Conservation (phyloP, 2,888 invertebrate species). For the Nineta flava region DNA sequence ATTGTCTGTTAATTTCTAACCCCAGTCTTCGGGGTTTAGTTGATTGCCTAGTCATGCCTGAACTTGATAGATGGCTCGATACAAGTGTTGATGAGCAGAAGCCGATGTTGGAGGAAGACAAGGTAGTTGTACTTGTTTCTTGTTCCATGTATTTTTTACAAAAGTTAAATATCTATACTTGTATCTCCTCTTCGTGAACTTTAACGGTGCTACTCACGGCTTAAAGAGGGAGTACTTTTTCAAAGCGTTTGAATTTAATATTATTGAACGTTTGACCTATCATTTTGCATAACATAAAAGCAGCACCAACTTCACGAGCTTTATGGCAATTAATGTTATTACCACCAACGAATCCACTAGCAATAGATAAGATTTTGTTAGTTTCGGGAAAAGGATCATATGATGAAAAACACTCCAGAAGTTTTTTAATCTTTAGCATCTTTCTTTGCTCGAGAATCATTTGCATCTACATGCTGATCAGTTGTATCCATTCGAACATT, state of each 20-base stretch:
- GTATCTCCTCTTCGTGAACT: constrained; percentile 6
- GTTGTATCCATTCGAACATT: constrained; percentile 17
- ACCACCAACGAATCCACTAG: constrained; percentile 13
- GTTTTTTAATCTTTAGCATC: constrained; percentile 13
- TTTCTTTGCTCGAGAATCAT: constrained; percentile 20
- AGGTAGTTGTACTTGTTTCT: constrained; percentile 13
- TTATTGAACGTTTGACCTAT: constrained; percentile 13
- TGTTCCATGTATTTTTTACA: constrained; percentile 13
- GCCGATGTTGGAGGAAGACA: constrained; percentile 14
- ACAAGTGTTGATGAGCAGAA: constrained; percentile 13
- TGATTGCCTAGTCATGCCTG: neutral
- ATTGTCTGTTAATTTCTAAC: neutral
- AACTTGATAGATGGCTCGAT: constrained; percentile 13
- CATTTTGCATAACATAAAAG: constrained; percentile 15
- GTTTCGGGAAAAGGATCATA: no score
- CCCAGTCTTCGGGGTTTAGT: constrained; percentile 3
- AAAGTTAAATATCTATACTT: constrained; percentile 13
- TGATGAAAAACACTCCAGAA: constrained; percentile 3
- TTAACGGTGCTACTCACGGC: no score
- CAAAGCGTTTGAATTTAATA: constrained; percentile 19
- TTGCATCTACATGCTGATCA: constrained; percentile 24
- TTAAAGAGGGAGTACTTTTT: constrained; percentile 19
- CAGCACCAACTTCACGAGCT: constrained; percentile 12
- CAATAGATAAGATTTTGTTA: constrained; percentile 10
- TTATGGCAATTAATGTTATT: constrained; percentile 13